Conservation (phyloP, 2,113 vertebrate genomes). For the Tetrax tetrax region DNA sequence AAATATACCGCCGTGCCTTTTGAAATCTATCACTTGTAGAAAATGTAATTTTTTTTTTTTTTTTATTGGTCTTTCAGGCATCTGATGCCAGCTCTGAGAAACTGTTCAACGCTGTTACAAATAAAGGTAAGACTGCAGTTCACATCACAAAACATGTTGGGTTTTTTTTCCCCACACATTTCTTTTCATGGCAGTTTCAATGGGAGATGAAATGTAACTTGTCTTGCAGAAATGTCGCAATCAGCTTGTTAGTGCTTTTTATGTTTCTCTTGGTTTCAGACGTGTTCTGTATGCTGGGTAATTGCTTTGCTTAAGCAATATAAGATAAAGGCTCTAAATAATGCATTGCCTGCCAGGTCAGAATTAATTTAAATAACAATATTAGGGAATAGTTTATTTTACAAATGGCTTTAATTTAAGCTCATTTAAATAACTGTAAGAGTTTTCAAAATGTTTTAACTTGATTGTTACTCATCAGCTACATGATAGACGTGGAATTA, state of each 20-base stretch:
- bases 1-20: not conserved
- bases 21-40: not conserved
- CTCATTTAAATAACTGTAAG: slow-evolving; percentile 54
- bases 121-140: slow-evolving; percentile 87
- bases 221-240: slow-evolving; percentile 43
- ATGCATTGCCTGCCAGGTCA: slow-evolving; percentile 66
- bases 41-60: not conserved
- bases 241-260: slow-evolving; percentile 67
- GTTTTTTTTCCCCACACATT: not conserved
- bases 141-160: not conserved
- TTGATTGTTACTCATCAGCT: slow-evolving; percentile 65
- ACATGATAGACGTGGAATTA: slow-evolving; percentile 45
- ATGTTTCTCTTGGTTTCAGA: slow-evolving; percentile 64
- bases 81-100: slow-evolving; percentile 96
- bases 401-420: slow-evolving; percentile 69
- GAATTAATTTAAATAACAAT: slow-evolving; percentile 70
- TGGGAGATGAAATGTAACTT: slow-evolving; percentile 50
- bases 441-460: slow-evolving; percentile 63
- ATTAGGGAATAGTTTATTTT: slow-evolving; percentile 65
- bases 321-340: slow-evolving; percentile 67
- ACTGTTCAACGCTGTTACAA: slow-evolving; percentile 91
- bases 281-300: slow-evolving; percentile 50
- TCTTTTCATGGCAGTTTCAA: slow-evolving; percentile 53
- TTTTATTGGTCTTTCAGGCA: slow-evolving; percentile 82
- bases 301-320: slow-evolving; percentile 54